Evolutionary conservation across 2,113 vertebrate genomes (phyloP), one percentile per base, ranked within the genome.

Genomic region (Tapirus terrestris): DNA sequence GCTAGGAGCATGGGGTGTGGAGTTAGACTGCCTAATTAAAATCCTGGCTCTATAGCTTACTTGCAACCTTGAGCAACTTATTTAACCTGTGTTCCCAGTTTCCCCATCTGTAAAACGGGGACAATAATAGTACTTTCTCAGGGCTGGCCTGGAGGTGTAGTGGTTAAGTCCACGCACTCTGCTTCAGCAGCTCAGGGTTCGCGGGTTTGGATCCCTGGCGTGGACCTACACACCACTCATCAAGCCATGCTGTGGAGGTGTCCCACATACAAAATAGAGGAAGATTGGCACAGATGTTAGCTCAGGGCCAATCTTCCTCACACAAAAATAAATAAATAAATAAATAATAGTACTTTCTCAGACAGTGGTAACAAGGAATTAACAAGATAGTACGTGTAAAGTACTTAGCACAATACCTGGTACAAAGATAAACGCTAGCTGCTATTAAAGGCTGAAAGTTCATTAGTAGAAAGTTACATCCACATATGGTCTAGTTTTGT

Each of bases 41-140:
- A 82, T 27, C 23, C 45, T 91, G 81, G 31, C 53, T 65, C 61
- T 58, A 73, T 0, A 79, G 76, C 48, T 94, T 75, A 80, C 14
- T 45, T 95, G 90, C 18, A 77, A 93, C 39, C 53, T n/a, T 60
- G 16, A 21, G 31, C 53, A 58, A 77, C 7, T 91, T 77, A 76
- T 56, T 91, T 95, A 80, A 79, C 53, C 68, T 68, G 23, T 85
- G n/a, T 33, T 23, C 63, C 72, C 85, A 86, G 36, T 77, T 93
- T 65, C 33, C 61, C 73, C 33, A 81, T 70, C 36, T 86, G 27
- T 96, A 91, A 96, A 93, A 84, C 48, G 45, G 31, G 48, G 79
- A 53, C 81, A 95, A 43, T 81, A 89, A 70, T 17, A 94, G 14
- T 67, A 92, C 20, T 73, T 72, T 87, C 45, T 87, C 20, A 90